A percentile compares a stretch with the other conserved stretches of the same genome.
Evolutionary conservation across 2,113 vertebrate species (phyloP).

Genomic region (Elephas maximus): DNA sequence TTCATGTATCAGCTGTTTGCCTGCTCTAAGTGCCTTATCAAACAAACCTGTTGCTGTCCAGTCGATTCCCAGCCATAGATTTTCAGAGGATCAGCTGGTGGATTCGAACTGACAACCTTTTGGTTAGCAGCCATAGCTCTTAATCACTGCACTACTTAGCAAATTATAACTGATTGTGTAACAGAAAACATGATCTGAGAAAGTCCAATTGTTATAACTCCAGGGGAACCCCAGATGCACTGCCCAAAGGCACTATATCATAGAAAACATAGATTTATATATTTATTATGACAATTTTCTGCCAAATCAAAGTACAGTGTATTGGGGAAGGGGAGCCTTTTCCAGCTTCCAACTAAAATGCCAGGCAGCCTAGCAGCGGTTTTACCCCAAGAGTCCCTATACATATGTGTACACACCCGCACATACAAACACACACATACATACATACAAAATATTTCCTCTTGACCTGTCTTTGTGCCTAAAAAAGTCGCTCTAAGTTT

Average conservation of each 20-base stretch:
- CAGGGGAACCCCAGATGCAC: background rate
- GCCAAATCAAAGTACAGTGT: background rate
- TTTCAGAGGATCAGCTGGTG: too few species aligned
- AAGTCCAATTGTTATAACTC: background rate
- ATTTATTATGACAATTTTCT: background rate
- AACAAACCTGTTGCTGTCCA: too few species aligned
- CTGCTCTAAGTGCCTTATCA: background rate
- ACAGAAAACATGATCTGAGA: background rate
- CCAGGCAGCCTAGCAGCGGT: background rate
- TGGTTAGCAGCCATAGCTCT: too few species aligned
- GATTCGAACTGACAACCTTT: too few species aligned
- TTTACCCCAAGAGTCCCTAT: background rate
- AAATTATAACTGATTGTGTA: background rate
- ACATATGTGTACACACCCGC: too few species aligned
- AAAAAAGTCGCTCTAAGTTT: background rate
- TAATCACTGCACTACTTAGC: background rate
- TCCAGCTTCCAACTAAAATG: background rate
- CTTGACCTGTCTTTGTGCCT: background rate
- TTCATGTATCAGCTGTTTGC: background rate
- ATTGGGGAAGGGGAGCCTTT: background rate
- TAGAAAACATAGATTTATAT: background rate
- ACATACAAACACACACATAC: too few species aligned
- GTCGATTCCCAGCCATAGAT: too few species aligned
- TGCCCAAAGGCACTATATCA: background rate
- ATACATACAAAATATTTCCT: background rate